These are phyloP conservation scores for Chaetodon auriga DNA, from an alignment of 2,113 vertebrate species.

Conservation along the genomic window DNA sequence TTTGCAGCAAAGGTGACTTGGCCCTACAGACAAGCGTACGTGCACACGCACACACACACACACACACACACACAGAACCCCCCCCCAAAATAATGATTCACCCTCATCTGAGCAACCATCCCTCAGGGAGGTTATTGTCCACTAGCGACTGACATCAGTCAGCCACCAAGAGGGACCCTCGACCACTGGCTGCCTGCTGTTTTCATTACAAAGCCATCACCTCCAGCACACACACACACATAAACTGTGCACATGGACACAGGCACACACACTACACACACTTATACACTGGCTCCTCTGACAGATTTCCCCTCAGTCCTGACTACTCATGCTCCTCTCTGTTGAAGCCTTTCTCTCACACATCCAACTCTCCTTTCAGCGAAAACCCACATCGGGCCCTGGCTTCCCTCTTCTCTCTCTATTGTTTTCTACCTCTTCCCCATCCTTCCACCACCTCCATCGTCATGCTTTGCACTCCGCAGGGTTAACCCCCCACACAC, in stretches of 20 bases:
- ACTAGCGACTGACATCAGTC: constrained; percentile 76
- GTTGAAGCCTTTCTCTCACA: constrained; percentile 35
- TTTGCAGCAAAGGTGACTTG: constrained; percentile 20
- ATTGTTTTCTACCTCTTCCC: constrained; percentile 1
- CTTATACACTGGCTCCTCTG: constrained; percentile 35
- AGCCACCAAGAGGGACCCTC: constrained; percentile 57
- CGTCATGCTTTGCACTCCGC: constrained; percentile 26
- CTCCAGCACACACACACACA: constrained; percentile 48
- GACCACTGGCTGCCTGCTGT: constrained; percentile 59
- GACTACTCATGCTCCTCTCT: constrained; percentile 32
- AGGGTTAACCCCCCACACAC: constrained; percentile 20
- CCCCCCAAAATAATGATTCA: constrained; percentile 29
- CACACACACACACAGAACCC: constrained; percentile 18
- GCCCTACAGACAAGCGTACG: neutral
- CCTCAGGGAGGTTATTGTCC: constrained; percentile 47
- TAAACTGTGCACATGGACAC: neutral
- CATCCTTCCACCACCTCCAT: neutral
- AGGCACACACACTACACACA: constrained; percentile 20
- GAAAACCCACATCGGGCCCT: neutral
- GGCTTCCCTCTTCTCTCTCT: constrained; percentile 12
- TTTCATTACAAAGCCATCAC: constrained; percentile 79
- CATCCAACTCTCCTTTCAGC: constrained; percentile 25
- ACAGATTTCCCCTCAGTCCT: constrained; percentile 50
- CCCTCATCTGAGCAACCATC: constrained; percentile 44
- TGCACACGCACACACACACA: neutral